Base-by-base conservation (phyloP, 2,113 vertebrate genomes). In the Pterocles gutturalis region DNA sequence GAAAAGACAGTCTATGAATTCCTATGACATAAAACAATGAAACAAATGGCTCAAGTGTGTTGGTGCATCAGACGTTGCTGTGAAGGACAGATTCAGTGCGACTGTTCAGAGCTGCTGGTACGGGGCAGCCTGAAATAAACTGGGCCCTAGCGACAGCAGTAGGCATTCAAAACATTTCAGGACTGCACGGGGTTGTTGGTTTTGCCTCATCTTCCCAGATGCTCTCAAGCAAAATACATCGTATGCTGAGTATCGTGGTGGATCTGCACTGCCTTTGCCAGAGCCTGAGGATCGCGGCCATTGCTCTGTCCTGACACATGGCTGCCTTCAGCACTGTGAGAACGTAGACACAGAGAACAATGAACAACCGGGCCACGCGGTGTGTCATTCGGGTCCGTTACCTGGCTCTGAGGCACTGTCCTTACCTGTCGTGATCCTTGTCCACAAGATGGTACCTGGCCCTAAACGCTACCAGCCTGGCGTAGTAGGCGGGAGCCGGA, bases 191-290 rank as follows among this genome's bases (percentile, higher is more conserved):
- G 92, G 94, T 96, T 81, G 87, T 84, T 88, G 89, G 91, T 76
- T 71, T 85, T 72, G 95, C 93, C 92, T 95, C 90, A 58, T 90
- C 96, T 93, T 77, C 90, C 96, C 94, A 78, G 93, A 91, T 49
- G 94, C 88, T 96, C 96, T 99, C 98, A 99, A 97, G 99, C 99
- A 89, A 99, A 99, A 98, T 99, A 99, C 99, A 99, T 99, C 33
- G 99, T 99, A 96, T 99, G 99, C 97, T 99, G 99, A 85, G 99
- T 99, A 85, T 99, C 99, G 11, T 99, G 99, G 98, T 99, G 99
- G 98, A 99, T 99, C 98, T 99, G 99, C 80, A 99, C 99, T 3
- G 99, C 99, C 98, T 99, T 99, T 60, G 99, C 99, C 98, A 99
- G 98, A 18, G 99, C 99, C 97, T 99, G 99, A 38, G 99, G 99